Conservation (phyloP, 2,797 vertebrate species). For the Alosa sapidissima region DNA sequence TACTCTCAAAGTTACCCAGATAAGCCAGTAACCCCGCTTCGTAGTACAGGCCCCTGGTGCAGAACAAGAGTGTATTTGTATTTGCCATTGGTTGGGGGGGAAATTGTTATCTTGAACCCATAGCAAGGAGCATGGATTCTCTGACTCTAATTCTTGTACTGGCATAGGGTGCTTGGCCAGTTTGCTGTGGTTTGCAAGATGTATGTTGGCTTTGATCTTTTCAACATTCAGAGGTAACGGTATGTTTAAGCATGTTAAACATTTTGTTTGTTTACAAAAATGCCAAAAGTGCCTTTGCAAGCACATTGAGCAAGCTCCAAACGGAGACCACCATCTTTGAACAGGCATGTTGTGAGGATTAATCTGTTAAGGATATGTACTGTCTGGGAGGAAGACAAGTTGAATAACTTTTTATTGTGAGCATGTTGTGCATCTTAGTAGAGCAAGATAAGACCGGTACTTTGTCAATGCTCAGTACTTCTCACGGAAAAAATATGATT, state of each 20-base stretch:
- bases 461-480: neutral
- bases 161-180: neutral
- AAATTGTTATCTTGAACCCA: slow-evolving; percentile 40
- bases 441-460: slow-evolving; percentile 18
- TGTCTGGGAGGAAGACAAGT: neutral
- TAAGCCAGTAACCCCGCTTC: too few relatives aligned
- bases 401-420: neutral
- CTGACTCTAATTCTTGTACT: slow-evolving; percentile 22
- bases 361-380: neutral
- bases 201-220: slow-evolving; percentile 29
- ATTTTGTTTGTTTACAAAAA: neutral
- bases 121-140: slow-evolving; percentile 16
- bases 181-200: slow-evolving; percentile 33
- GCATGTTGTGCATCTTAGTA: neutral
- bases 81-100: slow-evolving; percentile 14
- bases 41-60: neutral
- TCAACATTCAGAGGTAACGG: neutral
- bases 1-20: too few relatives aligned
- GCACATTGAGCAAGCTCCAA: neutral
- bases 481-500: neutral
- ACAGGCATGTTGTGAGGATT: neutral
- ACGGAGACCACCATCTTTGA: neutral
- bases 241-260: neutral
- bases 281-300: neutral
- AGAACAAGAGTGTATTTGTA: slow-evolving; percentile 15